phyloP scores from a whole-genome alignment of 1,140 invertebrate genomes.

The Homarus americanus region DNA sequence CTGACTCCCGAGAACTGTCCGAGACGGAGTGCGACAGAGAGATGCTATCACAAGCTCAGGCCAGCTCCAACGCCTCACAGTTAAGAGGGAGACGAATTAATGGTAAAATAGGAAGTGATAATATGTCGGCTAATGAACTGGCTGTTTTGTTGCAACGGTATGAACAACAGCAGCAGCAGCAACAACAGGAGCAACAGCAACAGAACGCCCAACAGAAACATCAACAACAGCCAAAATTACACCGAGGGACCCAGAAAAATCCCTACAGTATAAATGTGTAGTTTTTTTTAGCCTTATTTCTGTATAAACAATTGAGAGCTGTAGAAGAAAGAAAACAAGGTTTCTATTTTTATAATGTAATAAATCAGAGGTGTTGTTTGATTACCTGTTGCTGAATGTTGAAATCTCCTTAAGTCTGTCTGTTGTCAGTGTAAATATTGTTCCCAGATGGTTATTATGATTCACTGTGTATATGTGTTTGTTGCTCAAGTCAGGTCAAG shows the following conservation, averaged over 20 bases:
- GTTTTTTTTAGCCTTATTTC: slow-evolving; percentile 16
- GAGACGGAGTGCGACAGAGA: slow-evolving; percentile 64
- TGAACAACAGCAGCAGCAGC: slow-evolving; percentile 5
- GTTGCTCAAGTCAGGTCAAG: too few relatives aligned
- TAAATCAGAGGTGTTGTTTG: too few relatives aligned
- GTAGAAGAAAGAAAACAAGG: too few relatives aligned
- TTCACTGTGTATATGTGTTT: too few relatives aligned
- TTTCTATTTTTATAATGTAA: neutral
- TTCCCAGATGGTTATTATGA: too few relatives aligned
- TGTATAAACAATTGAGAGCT: too few relatives aligned
- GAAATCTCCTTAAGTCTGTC: too few relatives aligned
- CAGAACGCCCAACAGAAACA: neutral
- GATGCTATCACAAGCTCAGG: neutral
- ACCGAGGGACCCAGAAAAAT: slow-evolving; percentile 7
- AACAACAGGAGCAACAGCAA: neutral
- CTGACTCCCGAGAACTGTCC: slow-evolving; percentile 55
- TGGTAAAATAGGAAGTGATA: neutral
- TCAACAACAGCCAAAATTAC: neutral
- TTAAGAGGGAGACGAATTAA: neutral
- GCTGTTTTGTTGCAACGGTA: slow-evolving; percentile 24
- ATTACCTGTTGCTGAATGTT: too few relatives aligned
- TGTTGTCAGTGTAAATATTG: too few relatives aligned
- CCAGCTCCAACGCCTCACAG: neutral
- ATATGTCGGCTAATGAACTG: neutral
- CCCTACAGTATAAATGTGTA: slow-evolving; percentile 44